Evolutionary conservation across 2,797 vertebrate genomes (phyloP).

Genomic region (Hafferia zeledoni): DNA sequence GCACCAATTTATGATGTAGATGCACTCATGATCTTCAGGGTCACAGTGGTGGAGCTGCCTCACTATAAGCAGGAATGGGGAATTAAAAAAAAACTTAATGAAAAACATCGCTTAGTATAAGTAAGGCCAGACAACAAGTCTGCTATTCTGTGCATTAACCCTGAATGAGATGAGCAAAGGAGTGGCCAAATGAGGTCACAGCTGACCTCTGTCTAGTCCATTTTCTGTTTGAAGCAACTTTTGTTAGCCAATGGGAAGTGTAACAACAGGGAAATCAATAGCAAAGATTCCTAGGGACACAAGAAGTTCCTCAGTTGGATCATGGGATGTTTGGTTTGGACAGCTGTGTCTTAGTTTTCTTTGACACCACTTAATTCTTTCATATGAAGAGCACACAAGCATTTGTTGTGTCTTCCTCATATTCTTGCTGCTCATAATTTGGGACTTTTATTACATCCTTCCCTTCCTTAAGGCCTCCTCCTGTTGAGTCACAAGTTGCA

Average conservation of each 20-base stretch:
- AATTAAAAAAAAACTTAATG: background rate
- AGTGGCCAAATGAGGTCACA: background rate
- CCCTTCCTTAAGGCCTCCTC: background rate
- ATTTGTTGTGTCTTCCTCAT: background rate
- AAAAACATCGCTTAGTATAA: background rate
- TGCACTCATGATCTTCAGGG: rapidly evolving
- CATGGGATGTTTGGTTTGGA: background rate
- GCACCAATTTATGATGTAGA: rapidly evolving
- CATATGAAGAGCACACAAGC: background rate
- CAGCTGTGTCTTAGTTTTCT: background rate
- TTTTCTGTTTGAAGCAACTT: background rate
- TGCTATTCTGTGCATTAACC: background rate
- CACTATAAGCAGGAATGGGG: background rate
- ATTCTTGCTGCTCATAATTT: background rate
- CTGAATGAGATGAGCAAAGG: background rate
- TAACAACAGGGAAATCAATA: background rate
- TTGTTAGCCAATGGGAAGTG: background rate
- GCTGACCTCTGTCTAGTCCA: background rate
- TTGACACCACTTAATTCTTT: background rate
- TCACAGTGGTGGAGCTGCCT: background rate
- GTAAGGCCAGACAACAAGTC: background rate
- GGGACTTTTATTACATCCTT: background rate
- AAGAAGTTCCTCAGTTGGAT: background rate
- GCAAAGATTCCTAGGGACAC: background rate
- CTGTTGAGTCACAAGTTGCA: background rate